phyloP scores from a whole-genome alignment of 2,797 vertebrate species.

The Hyperoplus lanceolatus region DNA sequence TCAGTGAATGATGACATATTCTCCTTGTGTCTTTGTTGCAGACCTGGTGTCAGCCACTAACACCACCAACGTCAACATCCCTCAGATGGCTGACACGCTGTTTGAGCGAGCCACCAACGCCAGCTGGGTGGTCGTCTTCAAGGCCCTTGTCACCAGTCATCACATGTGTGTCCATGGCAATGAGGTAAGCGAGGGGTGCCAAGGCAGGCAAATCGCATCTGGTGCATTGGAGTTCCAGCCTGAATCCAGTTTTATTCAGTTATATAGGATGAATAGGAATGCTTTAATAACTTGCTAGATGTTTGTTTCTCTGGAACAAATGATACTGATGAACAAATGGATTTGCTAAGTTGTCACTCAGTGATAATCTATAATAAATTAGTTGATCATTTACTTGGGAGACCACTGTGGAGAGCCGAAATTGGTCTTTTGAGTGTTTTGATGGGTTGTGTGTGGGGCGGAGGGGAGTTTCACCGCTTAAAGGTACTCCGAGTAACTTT shows the following conservation, averaged over 20 bases:
- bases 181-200: slow-evolving; percentile 87
- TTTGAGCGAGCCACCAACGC: slow-evolving; percentile 97
- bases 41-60: slow-evolving; percentile 99
- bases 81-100: slow-evolving; percentile 98
- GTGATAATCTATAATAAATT: neutral
- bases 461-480: neutral
- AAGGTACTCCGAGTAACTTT: no score
- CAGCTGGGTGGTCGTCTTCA: slow-evolving; percentile 99
- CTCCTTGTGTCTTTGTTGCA: slow-evolving; percentile 68
- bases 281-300: neutral
- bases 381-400: neutral
- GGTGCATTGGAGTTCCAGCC: neutral
- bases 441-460: slow-evolving; percentile 2
- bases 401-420: neutral
- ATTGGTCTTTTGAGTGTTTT: slow-evolving; percentile 21
- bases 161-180: slow-evolving; percentile 99
- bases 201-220: neutral
- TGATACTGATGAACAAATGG: neutral
- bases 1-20: neutral
- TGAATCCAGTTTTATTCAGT: slow-evolving; percentile 3
- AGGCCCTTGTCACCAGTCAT: slow-evolving; percentile 97
- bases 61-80: slow-evolving; percentile 99
- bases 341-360: neutral
- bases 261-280: neutral
- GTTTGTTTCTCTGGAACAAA: neutral